A percentile compares a stretch with the other conserved stretches of the same genome.
These are phyloP conservation scores for Cephus rjabovi DNA, from an alignment of 2,888 invertebrate genomes.

Conservation along the genomic window DNA sequence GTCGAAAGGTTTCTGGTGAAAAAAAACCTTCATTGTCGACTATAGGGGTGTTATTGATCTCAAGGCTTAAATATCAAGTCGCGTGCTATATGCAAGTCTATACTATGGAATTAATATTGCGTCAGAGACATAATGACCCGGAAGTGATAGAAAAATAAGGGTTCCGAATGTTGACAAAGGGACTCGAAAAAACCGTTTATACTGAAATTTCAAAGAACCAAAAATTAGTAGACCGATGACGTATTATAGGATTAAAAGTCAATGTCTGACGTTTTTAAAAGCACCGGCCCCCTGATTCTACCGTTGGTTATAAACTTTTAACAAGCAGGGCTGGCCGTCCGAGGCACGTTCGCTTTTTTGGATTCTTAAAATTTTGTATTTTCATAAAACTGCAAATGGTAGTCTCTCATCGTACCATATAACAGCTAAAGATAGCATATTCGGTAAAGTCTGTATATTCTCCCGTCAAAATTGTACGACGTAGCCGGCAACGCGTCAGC, in stretches of 20 bases:
- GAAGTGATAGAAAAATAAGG: neutral
- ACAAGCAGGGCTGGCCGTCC: no score
- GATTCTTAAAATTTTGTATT: no score
- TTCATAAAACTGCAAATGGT: no score
- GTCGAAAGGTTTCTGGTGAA: neutral
- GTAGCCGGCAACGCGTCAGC: no score
- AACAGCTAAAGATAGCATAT: no score
- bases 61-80: slow-evolving; percentile 22
- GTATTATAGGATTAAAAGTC: neutral
- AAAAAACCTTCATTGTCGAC: neutral
- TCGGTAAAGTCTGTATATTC: no score
- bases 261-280: neutral
- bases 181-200: neutral
- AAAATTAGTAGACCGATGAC: neutral
- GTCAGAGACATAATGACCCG: neutral
- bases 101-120: neutral
- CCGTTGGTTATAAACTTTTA: neutral
- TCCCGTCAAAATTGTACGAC: no score
- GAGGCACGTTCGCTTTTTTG: no score
- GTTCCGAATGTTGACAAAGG: neutral
- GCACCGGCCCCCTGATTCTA: neutral
- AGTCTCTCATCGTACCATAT: no score
- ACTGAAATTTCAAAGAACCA: neutral
- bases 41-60: slow-evolving; percentile 19
- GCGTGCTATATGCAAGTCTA: slow-evolving; percentile 21